These are phyloP conservation scores for Synaphobranchus kaupii DNA, from an alignment of 2,797 vertebrate species.

Conservation along the genomic window DNA sequence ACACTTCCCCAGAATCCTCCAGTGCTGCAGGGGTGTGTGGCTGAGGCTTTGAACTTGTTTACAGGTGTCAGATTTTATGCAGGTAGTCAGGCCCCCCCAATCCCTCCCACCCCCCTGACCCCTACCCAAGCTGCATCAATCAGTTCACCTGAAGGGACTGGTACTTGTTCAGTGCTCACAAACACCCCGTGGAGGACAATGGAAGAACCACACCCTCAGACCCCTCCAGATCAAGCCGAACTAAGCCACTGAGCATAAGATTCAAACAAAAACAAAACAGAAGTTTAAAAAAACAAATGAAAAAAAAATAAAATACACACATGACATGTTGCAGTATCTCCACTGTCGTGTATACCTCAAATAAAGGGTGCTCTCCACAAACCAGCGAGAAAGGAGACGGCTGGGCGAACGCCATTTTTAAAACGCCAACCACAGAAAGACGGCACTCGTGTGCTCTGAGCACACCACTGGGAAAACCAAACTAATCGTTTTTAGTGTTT, in stretches of 20 bases:
- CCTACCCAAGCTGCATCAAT: background rate
- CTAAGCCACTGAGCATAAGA: background rate
- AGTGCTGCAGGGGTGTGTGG: background rate
- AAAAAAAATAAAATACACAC: background rate
- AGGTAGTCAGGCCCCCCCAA: background rate
- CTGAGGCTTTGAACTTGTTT: background rate
- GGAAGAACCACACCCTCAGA: background rate
- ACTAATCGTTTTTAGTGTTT: conserved; percentile 19
- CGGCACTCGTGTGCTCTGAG: background rate
- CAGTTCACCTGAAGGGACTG: background rate
- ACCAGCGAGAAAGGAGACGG: background rate
- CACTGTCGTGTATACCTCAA: background rate
- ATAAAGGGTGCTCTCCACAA: background rate
- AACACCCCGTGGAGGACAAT: background rate
- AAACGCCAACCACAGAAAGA: background rate
- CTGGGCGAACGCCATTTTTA: background rate
- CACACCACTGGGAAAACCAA: background rate
- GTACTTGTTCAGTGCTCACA: background rate
- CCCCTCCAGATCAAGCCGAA: background rate
- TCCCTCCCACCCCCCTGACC: background rate
- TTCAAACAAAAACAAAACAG: background rate
- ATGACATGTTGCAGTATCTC: background rate
- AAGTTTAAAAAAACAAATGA: background rate
- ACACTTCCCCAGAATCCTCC: conserved; percentile 16
- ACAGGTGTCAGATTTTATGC: background rate